Base-by-base conservation (phyloP, 2,113 vertebrate genomes). In the Lutjanus erythropterus region DNA sequence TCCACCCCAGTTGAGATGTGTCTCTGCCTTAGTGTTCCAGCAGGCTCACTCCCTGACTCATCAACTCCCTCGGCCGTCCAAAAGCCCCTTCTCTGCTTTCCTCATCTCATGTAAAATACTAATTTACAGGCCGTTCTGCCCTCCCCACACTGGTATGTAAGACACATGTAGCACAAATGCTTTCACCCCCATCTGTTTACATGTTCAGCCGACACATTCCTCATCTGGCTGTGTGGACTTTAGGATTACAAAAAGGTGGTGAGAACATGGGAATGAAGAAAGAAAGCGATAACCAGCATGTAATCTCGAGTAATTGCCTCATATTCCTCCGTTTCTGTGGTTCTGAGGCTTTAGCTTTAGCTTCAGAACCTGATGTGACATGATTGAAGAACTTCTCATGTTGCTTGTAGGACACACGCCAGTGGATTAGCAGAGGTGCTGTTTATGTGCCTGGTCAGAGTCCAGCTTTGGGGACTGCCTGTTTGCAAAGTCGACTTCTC, bases 51-150 rank as follows among this genome's bases (percentile, higher is more conserved):
- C 84, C 55, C 64, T 75, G 79, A 81, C 67, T 84, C 52, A 78
- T 50, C 61, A 81, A 35, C 52, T 78, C 77, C 61, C 58, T 29
- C 2, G 8, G 37, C n/a, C 27, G 1, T 70, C 67, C 64, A 44
- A 75, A 65, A 71, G 7, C 33, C 62, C 71, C 33, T 16, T 49
- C 75, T 87, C 83, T 90, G 83, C 64, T 88, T 90, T 89, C 79
- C 86, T 89, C 91, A 83, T 91, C 77, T 88, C 31, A 76, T 74
- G 64, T 83, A 68, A 78, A 93, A 86, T 72, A 65, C 56, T 31
- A 23, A 69, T 79, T 85, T 90, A 83, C 78, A 73, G 81, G 61
- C 56, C 21, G 27, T 33, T 47, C 59, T 70, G 55, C 39, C 64
- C 69, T 52, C 25, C n/a, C 16, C 4, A 2, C 83, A 71, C 66